These are phyloP conservation scores for Scopus umbretta DNA, from an alignment of 2,113 vertebrate species.

Conservation along the genomic window DNA sequence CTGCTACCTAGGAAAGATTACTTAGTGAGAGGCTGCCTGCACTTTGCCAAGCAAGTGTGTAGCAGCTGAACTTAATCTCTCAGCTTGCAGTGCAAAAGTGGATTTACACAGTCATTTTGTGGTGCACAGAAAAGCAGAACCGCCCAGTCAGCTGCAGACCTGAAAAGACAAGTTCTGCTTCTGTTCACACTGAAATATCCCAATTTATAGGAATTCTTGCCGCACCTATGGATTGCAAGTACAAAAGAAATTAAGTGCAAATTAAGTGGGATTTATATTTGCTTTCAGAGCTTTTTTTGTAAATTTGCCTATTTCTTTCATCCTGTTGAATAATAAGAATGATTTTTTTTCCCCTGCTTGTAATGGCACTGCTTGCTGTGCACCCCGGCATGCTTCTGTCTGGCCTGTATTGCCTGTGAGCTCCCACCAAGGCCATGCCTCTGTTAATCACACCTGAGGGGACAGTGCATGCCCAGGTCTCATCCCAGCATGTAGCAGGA, in stretches of 20 bases:
- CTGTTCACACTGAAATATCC: fast-evolving
- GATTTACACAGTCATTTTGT: background rate
- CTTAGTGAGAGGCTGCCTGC: background rate
- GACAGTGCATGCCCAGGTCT: background rate
- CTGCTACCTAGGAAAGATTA: conserved; percentile 21
- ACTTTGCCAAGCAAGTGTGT: background rate
- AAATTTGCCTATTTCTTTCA: background rate
- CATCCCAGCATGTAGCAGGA: background rate
- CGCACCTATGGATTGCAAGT: background rate
- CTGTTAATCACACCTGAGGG: background rate
- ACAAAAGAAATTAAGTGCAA: background rate
- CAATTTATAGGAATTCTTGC: background rate
- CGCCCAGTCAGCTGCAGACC: background rate
- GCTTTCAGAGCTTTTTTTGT: background rate
- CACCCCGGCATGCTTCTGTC: background rate
- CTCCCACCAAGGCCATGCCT: background rate
- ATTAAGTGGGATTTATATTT: background rate
- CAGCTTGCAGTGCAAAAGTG: background rate
- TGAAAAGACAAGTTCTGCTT: background rate
- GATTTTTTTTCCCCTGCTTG: fast-evolving
- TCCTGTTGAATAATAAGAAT: background rate
- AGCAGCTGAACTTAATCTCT: background rate
- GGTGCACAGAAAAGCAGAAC: background rate
- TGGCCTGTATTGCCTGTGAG: background rate
- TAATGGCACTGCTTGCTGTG: fast-evolving